Conservation (phyloP, 2,888 invertebrate genomes). For the Pandemis corylana region DNA sequence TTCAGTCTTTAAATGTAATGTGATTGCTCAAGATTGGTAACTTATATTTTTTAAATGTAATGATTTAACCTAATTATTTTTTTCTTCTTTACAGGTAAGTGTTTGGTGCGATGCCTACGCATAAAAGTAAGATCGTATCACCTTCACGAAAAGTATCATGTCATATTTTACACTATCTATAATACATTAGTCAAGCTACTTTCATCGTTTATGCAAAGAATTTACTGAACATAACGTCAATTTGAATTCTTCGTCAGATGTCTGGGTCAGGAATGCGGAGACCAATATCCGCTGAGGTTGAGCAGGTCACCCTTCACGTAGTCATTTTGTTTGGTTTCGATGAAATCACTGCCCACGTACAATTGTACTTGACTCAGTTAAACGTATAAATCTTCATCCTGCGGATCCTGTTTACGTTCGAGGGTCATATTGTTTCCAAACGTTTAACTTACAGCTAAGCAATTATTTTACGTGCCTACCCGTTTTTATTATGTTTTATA, state of each 20-base stretch:
- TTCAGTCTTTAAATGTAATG: constrained; percentile 23
- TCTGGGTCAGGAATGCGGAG: constrained; percentile 14
- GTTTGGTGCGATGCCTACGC: constrained; percentile 43
- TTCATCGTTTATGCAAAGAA: background rate
- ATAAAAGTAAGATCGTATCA: constrained; percentile 51
- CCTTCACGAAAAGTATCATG: background rate
- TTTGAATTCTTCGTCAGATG: constrained; percentile 4
- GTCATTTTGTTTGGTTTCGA: constrained; percentile 25
- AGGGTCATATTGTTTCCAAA: constrained; percentile 1
- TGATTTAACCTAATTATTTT: constrained; percentile 10
- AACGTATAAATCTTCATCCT: constrained; percentile 33
- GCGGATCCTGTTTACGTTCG: constrained; percentile 26
- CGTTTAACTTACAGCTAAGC: background rate
- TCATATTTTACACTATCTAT: background rate
- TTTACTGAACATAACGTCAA: background rate
- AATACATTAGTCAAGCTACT: background rate
- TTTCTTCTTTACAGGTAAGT: constrained; percentile 64
- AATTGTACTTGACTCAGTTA: constrained; percentile 27
- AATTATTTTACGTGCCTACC: background rate
- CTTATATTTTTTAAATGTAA: background rate
- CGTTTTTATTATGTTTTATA: too few relatives aligned
- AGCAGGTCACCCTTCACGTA: constrained; percentile 16
- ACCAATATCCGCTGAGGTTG: constrained; percentile 15
- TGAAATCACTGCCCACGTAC: constrained; percentile 35
- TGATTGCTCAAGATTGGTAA: background rate